phyloP scores from a whole-genome alignment of 2,888 invertebrate species.

The Eudasyphora cyanicolor region DNA sequence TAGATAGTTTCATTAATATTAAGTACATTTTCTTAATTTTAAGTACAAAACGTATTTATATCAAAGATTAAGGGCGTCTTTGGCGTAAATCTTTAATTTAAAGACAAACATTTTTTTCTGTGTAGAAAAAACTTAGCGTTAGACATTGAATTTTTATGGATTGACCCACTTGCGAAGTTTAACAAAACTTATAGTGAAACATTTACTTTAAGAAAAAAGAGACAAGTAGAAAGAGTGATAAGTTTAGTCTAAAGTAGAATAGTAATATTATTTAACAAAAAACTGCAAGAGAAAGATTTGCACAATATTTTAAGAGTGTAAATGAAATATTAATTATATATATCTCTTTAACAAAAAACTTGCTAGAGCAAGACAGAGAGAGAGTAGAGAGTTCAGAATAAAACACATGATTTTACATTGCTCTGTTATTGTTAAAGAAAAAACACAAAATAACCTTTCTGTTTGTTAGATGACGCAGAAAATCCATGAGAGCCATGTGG shows the following conservation, averaged over 20 bases:
- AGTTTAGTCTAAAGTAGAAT: not conserved
- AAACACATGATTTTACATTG: conserved; percentile 7
- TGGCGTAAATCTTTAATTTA: too few relatives aligned
- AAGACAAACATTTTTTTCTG: too few relatives aligned
- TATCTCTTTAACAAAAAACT: too few relatives aligned
- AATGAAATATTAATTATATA: not conserved
- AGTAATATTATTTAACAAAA: not conserved
- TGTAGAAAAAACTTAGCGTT: too few relatives aligned
- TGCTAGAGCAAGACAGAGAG: not conserved
- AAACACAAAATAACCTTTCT: conserved; percentile 63
- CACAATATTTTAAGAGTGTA: conserved; percentile 1
- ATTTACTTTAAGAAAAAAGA: conserved; percentile 28
- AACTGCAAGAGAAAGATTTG: conserved; percentile 8
- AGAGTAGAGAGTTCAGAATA: conserved; percentile 2
- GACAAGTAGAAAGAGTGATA: not conserved
- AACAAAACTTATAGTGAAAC: conserved; percentile 13
- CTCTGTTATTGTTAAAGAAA: conserved; percentile 14
- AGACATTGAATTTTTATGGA: too few relatives aligned
- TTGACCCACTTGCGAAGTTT: not conserved
- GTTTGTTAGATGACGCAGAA: conserved; percentile 61
- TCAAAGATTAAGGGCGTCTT: too few relatives aligned
- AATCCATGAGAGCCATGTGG: conserved; percentile 69
- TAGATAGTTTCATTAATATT: too few relatives aligned
- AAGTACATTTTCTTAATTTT: too few relatives aligned
- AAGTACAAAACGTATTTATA: too few relatives aligned